Conservation (phyloP, 2,797 vertebrate species). For the Dryobates pubescens region DNA sequence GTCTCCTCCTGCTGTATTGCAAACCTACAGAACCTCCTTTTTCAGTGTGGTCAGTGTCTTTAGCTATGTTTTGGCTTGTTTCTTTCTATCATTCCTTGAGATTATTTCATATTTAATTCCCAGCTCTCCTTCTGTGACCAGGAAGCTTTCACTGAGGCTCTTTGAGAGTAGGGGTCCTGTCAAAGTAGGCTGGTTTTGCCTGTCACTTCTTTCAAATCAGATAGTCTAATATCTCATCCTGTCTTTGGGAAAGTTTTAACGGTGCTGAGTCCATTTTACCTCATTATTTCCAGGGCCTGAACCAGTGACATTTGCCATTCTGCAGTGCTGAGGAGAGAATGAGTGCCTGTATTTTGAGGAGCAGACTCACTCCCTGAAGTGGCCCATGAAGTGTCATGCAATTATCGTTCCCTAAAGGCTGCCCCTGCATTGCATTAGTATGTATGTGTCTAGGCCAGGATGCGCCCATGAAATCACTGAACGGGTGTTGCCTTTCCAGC, state of each 20-base stretch:
- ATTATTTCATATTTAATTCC: not conserved
- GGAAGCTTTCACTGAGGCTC: not conserved
- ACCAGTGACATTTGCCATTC: not conserved
- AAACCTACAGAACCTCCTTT: not conserved
- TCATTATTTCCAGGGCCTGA: slow-evolving; percentile 5
- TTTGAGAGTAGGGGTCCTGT: not conserved
- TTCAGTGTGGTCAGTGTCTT: not conserved
- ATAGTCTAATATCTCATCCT: not conserved
- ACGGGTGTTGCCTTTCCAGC: not conserved
- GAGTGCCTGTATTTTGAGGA: not conserved
- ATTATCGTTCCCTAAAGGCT: not conserved
- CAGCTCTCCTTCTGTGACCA: not conserved
- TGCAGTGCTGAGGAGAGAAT: not conserved
- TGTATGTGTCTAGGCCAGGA: not conserved
- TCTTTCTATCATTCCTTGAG: not conserved
- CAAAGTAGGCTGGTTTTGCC: not conserved
- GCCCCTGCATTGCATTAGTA: not conserved
- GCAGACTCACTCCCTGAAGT: not conserved
- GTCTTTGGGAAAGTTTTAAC: not conserved
- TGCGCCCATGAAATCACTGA: not conserved
- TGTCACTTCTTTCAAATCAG: rapidly evolving
- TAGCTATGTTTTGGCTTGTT: not conserved
- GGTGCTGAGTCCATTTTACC: not conserved
- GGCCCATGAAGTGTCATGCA: not conserved
- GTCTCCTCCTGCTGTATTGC: rapidly evolving